Evolutionary conservation across 2,113 vertebrate genomes (phyloP).

Genomic region (Sula dactylatra): DNA sequence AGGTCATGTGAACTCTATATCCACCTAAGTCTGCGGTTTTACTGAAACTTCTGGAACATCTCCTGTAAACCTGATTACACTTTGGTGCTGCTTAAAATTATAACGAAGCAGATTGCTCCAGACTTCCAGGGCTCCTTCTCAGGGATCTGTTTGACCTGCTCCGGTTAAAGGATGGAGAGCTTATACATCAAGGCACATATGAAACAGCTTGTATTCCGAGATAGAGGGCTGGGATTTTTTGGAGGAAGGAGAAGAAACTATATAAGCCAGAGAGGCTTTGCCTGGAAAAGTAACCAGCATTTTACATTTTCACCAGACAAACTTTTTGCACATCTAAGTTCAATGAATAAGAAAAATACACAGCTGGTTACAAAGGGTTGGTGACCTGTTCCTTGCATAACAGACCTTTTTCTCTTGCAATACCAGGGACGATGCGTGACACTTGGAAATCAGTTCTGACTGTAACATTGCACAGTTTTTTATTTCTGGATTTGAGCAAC

Average conservation of each 20-base stretch:
- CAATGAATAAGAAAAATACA: not conserved
- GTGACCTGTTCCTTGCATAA: not conserved
- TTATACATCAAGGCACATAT: rapidly evolving
- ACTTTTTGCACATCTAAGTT: not conserved
- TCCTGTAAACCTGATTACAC: not conserved
- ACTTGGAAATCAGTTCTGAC: not conserved
- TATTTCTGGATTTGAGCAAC: not conserved
- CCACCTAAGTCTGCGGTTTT: not conserved
- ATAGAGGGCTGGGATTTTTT: not conserved
- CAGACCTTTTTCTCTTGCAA: not conserved
- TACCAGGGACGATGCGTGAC: not conserved
- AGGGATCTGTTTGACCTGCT: not conserved
- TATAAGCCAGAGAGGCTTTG: not conserved
- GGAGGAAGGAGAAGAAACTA: not conserved
- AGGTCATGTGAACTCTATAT: not conserved
- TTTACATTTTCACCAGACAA: not conserved
- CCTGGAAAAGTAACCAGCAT: not conserved
- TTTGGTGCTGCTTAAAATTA: not conserved
- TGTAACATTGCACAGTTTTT: not conserved
- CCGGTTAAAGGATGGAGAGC: not conserved
- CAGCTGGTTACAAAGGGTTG: not conserved
- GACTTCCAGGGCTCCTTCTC: not conserved
- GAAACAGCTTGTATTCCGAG: not conserved
- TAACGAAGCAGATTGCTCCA: not conserved
- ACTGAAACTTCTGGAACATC: not conserved